Evolutionary conservation across 2,113 vertebrate species (phyloP), one percentile per base, ranked within the genome.

Genomic region (Stercorarius parasiticus): DNA sequence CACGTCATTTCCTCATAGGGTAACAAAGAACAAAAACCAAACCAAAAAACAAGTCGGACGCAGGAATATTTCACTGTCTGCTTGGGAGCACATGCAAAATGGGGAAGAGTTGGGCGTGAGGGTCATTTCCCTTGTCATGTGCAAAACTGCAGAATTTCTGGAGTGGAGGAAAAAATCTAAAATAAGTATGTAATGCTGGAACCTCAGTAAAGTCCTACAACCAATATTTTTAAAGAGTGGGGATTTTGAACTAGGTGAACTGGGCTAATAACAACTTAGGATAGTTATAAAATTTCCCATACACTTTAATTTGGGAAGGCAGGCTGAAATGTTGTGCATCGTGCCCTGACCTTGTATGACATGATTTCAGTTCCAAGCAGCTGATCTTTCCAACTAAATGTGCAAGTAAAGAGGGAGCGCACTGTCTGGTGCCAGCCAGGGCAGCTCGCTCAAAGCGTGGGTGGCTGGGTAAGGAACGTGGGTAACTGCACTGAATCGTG

Each of bases 1-100:
- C 64, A 38, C 0, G 0, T 47, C 76, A 27, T 9, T 42, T 82
- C 79, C 52, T 82, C 0, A 0, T 2, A 45, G 74, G 5, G 14
- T 18, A 5, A 16, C 13, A 15, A 10, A 47, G 23, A 19, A 32
- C 45, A 8, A 27, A 59, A 34, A 4, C 34, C 36, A 59, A 9
- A 58, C 32, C 20, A 40, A 8, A 18, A 6, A 9, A 17, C 13
- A 14, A 0, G 50, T 27, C 65, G 21, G 23, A 7, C 36, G 40
- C 40, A 11, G 84, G 27, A 71, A 11, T 42, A 5, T 23, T 45
- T 42, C 19, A 3, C 16, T 66, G 40, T 52, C 10, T 5, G 29
- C 78, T 47, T n/a, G 72, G 38, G 86, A 83, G 3, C 22, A 34
- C 12, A 0, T 14, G 67, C 53, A 11, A 15, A 16, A n/a, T 45